Base-by-base conservation (phyloP, 2,888 invertebrate genomes). In the Helleia helle region DNA sequence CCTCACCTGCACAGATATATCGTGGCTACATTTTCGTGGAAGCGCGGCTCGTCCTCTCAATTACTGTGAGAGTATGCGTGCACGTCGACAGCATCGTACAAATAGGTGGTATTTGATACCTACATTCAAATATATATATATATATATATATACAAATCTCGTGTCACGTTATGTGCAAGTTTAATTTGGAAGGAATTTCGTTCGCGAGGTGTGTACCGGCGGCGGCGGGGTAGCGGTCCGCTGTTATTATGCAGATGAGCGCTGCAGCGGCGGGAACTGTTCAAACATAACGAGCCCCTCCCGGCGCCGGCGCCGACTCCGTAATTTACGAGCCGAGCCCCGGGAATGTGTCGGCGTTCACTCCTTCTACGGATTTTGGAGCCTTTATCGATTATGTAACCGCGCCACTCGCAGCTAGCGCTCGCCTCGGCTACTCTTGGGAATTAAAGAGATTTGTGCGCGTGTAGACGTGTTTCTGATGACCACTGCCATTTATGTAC, bases 191-290 rank as follows among this genome's bases (percentile, higher is more conserved):
- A n/a, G n/a, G n/a, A n/a, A n/a, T n/a, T n/a, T n/a, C n/a, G n/a
- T n/a, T n/a, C n/a, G n/a, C n/a, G n/a, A n/a, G n/a, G n/a, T n/a
- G n/a, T n/a, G n/a, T n/a, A n/a, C n/a, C n/a, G n/a, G 56, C 62
- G 63, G 83, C 80, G 65, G 69, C 60, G 71, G 74, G 80, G 29
- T 81, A 81, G 81, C 80, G 77, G 65, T 62, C 70, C 64, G 71
- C 69, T 81, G 77, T 81, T 83, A 84, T 84, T 84, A 84, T 84
- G 84, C 84, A 84, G 84, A 84, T 84, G 81, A 81, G 81, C 84
- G 83, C 83, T n/a, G n/a, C n/a, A n/a, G n/a, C 80, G 79, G 65
- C 80, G 80, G 83, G 84, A 83, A 83, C 83, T 81, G 84, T 84
- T 80, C 83, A 81, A 79, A 81, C 79, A 83, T 84, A 83, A 84